Conservation (phyloP, 23 tunicate species). For the Ascidia mentula region DNA sequence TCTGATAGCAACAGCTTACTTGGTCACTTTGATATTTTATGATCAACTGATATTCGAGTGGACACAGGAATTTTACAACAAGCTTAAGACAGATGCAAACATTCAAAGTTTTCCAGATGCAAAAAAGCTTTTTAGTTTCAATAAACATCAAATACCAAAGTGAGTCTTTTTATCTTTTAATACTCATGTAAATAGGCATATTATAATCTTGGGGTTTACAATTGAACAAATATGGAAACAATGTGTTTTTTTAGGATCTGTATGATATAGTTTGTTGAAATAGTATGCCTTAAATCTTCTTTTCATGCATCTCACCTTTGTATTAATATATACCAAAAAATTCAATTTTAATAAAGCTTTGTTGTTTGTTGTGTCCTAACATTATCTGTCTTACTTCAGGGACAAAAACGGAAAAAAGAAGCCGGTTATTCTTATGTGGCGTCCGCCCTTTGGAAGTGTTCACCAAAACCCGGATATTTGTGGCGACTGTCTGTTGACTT, state of each 20-base stretch:
- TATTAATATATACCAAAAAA: too few species aligned
- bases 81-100: not conserved
- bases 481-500: constrained; percentile 43
- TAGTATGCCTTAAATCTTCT: too few species aligned
- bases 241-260: too few species aligned
- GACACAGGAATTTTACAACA: not conserved
- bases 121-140: not conserved
- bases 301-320: too few species aligned
- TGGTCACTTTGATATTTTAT: not conserved
- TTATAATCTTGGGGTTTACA: too few species aligned
- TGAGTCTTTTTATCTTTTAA: not conserved
- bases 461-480: not conserved
- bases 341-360: too few species aligned
- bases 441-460: constrained; percentile 32
- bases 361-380: too few species aligned
- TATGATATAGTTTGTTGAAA: too few species aligned
- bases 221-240: too few species aligned
- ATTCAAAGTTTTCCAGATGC: not conserved
- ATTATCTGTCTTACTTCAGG: too few species aligned
- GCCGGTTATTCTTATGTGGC: constrained; percentile 41
- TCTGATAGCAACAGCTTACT: too few species aligned
- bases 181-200: too few species aligned
- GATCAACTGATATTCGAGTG: not conserved
- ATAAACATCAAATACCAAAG: not conserved
- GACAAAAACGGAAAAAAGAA: not conserved